A percentile compares a stretch with the other conserved stretches of the same genome.
Conservation (phyloP, 2,888 invertebrate genomes). For the Invenusta paracnida region DNA sequence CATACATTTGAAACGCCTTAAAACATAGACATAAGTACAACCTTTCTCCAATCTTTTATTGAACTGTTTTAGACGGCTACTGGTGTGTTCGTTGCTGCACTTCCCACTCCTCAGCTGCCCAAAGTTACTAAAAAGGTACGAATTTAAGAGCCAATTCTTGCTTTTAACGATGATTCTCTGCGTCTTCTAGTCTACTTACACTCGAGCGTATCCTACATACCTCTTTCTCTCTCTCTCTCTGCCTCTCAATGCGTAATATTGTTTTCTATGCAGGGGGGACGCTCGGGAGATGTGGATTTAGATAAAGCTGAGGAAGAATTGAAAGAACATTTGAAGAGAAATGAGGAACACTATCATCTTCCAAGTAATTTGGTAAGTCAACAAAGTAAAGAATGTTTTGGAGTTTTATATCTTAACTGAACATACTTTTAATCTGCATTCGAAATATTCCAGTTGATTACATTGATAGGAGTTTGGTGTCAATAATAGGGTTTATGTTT, state of each 20-base stretch:
- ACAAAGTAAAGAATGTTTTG: too few relatives aligned
- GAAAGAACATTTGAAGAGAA: background rate
- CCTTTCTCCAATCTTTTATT: background rate
- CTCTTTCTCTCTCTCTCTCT: background rate
- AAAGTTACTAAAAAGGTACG: constrained; percentile 64
- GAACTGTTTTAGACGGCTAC: constrained; percentile 63
- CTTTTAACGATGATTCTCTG: too few relatives aligned
- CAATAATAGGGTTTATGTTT: too few relatives aligned
- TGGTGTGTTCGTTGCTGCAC: constrained; percentile 72
- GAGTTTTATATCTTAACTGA: too few relatives aligned
- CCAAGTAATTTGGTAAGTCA: background rate
- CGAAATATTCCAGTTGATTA: too few relatives aligned
- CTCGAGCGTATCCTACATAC: background rate
- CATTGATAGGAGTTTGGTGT: too few relatives aligned
- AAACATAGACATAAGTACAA: background rate
- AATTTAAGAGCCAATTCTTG: background rate
- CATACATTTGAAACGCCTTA: too few relatives aligned
- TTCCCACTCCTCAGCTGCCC: constrained; percentile 73
- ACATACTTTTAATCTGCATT: too few relatives aligned
- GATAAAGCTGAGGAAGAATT: background rate
- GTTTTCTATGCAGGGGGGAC: background rate
- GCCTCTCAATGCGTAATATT: background rate
- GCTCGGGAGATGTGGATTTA: background rate
- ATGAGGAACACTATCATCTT: background rate
- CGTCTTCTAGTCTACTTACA: too few relatives aligned